Evolutionary conservation across 2,113 vertebrate species (phyloP).

Genomic region (Sinocyclocheilus maitianheensis): DNA sequence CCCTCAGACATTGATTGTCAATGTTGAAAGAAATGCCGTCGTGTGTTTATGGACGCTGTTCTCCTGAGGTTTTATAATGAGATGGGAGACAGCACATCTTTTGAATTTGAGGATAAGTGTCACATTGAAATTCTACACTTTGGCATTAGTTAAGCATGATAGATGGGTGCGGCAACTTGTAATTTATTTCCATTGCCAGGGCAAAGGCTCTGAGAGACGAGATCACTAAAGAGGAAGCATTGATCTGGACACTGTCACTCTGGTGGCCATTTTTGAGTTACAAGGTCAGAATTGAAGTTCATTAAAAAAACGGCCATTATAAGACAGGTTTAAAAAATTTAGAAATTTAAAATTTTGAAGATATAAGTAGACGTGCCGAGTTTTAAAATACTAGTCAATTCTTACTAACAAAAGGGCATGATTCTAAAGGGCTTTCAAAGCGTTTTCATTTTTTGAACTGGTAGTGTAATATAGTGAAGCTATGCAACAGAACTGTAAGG

Average conservation of each 20-base stretch:
- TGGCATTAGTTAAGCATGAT: slow-evolving; percentile 53
- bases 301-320: background rate
- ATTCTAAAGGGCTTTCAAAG: background rate
- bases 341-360: background rate
- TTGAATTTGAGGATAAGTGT: slow-evolving; percentile 54
- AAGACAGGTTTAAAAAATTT: background rate
- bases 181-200: slow-evolving; percentile 51
- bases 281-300: slow-evolving; percentile 27
- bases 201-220: slow-evolving; percentile 25
- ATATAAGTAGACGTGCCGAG: background rate
- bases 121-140: slow-evolving; percentile 55
- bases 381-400: background rate
- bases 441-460: background rate
- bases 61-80: slow-evolving; percentile 46
- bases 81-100: slow-evolving; percentile 33
- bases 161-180: slow-evolving; percentile 40
- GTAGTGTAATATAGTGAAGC: background rate
- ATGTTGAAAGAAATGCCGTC: slow-evolving; percentile 27
- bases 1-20: slow-evolving; percentile 36
- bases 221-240: slow-evolving; percentile 43
- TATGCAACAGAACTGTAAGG: background rate
- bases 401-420: background rate
- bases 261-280: slow-evolving; percentile 4
- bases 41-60: slow-evolving; percentile 38
- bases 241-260: slow-evolving; percentile 34